Percentiles rank a stretch among this genome's conserved stretches.
phyloP scores from a whole-genome alignment of 2,113 vertebrate species.

The Lamprotornis superbus region DNA sequence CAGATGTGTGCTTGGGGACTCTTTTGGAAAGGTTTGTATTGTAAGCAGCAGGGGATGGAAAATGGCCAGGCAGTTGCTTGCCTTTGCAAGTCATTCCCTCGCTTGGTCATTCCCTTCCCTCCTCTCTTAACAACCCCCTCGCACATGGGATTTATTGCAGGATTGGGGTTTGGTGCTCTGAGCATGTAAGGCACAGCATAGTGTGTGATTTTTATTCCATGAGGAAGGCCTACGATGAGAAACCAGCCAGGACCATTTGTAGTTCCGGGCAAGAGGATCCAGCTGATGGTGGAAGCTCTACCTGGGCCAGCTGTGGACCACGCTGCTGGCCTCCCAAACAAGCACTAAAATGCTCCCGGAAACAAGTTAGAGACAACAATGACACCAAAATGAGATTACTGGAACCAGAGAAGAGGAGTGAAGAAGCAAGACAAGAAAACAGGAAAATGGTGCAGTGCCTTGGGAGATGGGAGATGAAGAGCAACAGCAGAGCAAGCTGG shows the following conservation, averaged over 20 bases:
- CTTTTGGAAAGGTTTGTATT: background rate
- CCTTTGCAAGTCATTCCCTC: background rate
- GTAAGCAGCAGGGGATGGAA: slow-evolving; percentile 41
- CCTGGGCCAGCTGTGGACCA: background rate
- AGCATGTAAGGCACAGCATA: background rate
- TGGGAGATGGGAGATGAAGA: background rate
- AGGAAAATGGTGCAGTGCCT: background rate
- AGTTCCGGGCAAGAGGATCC: background rate
- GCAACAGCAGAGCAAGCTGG: background rate
- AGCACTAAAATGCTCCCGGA: background rate
- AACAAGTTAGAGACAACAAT: background rate
- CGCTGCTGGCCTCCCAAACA: background rate
- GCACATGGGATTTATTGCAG: background rate
- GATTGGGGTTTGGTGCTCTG: background rate
- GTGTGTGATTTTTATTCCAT: background rate
- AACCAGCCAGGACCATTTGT: background rate
- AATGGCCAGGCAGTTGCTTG: background rate
- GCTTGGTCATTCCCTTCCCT: background rate
- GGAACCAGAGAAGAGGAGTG: background rate
- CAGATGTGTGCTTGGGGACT: slow-evolving; percentile 39
- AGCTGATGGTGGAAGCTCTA: background rate
- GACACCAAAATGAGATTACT: background rate
- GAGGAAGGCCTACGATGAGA: background rate
- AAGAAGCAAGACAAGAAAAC: background rate
- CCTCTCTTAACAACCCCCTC: background rate